phyloP scores from a whole-genome alignment of 2,797 vertebrate genomes.

The Intellagama lesueurii region DNA sequence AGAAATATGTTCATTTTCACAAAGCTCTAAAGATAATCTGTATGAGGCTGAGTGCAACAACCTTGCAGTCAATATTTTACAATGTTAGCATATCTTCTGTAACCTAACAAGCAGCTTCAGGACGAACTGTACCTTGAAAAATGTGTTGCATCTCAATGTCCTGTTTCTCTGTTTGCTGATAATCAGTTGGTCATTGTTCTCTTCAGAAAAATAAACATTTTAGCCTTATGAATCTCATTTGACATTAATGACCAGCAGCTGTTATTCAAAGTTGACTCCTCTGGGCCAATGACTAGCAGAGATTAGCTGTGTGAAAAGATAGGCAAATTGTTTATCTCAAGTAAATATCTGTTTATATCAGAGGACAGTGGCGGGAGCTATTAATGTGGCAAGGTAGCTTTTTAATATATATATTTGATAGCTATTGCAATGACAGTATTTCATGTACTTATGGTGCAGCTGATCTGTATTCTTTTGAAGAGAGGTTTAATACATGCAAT shows the following conservation, averaged over 20 bases:
- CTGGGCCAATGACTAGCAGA: slow-evolving; percentile 36
- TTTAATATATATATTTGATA: too few relatives aligned
- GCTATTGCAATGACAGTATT: not conserved
- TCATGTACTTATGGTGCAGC: not conserved
- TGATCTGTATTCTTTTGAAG: not conserved
- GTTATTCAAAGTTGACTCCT: slow-evolving; percentile 10
- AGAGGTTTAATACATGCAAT: not conserved
- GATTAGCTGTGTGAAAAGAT: slow-evolving; percentile 38
- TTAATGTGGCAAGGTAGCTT: slow-evolving; percentile 9
- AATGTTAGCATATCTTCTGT: not conserved
- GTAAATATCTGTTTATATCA: not conserved
- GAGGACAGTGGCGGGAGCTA: slow-evolving; percentile 35
- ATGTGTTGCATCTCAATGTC: slow-evolving; percentile 45
- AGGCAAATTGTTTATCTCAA: slow-evolving; percentile 23
- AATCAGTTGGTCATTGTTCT: slow-evolving; percentile 28
- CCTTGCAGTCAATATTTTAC: not conserved
- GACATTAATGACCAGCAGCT: not conserved
- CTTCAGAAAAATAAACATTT: slow-evolving; percentile 46
- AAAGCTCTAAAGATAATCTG: not conserved
- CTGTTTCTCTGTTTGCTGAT: slow-evolving; percentile 21
- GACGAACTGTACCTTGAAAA: slow-evolving; percentile 51
- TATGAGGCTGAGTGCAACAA: not conserved
- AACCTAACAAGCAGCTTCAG: slow-evolving; percentile 19
- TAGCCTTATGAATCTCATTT: not conserved
- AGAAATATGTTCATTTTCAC: not conserved